These are phyloP conservation scores for Acanthornis magna DNA, from an alignment of 2,797 vertebrate species.

Conservation along the genomic window DNA sequence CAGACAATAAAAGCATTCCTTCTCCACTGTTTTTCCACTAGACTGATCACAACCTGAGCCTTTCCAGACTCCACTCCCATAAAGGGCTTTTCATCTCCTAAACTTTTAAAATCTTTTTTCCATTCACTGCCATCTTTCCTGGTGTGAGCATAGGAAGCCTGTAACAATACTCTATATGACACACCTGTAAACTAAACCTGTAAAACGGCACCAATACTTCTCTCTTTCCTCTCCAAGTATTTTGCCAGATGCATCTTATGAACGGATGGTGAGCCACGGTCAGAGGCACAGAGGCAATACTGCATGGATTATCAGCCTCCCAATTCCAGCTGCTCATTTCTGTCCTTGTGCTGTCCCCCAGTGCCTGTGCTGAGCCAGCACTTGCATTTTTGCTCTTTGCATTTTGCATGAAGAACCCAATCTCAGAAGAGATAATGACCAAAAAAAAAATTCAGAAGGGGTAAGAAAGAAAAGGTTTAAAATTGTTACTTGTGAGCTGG, in stretches of 20 bases:
- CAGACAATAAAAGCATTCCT: background rate
- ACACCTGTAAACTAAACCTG: background rate
- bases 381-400: background rate
- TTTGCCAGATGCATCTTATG: background rate
- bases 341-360: background rate
- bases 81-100: background rate
- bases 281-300: background rate
- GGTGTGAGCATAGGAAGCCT: background rate
- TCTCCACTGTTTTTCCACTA: background rate
- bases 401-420: background rate
- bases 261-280: background rate
- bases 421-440: background rate
- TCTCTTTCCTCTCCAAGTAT: background rate
- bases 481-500: background rate
- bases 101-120: background rate
- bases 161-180: background rate
- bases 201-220: background rate
- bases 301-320: background rate
- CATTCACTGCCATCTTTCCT: background rate
- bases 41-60: background rate
- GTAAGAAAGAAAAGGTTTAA: background rate
- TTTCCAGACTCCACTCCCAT: background rate
- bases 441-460: background rate
- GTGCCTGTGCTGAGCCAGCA: background rate
- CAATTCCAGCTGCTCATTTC: background rate